A percentile compares a stretch with the other conserved stretches of the same genome.
These are phyloP conservation scores for Cliona cf. orientalis DNA, from an alignment of 37 sponge, comb jelly and placozoan species.

Conservation along the genomic window DNA sequence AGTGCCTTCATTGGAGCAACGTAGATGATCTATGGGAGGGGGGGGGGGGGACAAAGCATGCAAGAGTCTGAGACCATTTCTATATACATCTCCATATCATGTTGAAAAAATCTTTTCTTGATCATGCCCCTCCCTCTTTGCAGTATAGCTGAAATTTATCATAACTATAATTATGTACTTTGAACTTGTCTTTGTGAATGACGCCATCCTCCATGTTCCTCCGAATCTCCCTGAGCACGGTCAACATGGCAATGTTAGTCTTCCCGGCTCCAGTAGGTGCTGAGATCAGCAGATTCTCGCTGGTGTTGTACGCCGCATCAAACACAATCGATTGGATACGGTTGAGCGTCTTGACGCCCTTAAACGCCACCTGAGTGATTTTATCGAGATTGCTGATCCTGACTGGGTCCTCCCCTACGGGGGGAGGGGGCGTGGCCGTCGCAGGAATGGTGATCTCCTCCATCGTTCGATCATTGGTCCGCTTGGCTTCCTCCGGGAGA, in stretches of 20 bases:
- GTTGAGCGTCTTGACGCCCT: slow-evolving; percentile 83
- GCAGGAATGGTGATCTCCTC: slow-evolving; percentile 89
- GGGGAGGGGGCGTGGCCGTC: slow-evolving; percentile 58
- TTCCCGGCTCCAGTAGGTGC: slow-evolving; percentile 99
- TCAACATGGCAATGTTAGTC: slow-evolving; percentile 98
- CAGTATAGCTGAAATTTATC: neutral
- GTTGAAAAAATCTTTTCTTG: neutral
- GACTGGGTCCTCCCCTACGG: slow-evolving; percentile 57
- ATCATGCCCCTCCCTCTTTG: neutral
- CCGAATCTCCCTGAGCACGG: slow-evolving; percentile 82
- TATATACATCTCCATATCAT: neutral
- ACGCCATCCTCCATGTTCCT: slow-evolving; percentile 77
- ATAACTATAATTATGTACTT: slow-evolving; percentile 51
- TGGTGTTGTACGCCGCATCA: slow-evolving; percentile 88
- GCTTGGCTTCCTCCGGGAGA: slow-evolving; percentile 54
- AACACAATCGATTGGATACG: slow-evolving; percentile 91
- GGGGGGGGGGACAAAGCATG: neutral
- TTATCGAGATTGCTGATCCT: slow-evolving; percentile 74
- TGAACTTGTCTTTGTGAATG: slow-evolving; percentile 90
- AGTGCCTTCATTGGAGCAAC: slow-evolving; percentile 99
- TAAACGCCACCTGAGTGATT: slow-evolving; percentile 68
- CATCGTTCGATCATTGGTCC: slow-evolving; percentile 35
- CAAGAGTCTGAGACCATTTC: neutral
- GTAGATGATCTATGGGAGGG: slow-evolving; percentile 84
- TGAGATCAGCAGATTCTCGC: slow-evolving; percentile 94